phyloP scores from a whole-genome alignment of 2,113 vertebrate genomes.

The Cyphomyrus discorhynchus region DNA sequence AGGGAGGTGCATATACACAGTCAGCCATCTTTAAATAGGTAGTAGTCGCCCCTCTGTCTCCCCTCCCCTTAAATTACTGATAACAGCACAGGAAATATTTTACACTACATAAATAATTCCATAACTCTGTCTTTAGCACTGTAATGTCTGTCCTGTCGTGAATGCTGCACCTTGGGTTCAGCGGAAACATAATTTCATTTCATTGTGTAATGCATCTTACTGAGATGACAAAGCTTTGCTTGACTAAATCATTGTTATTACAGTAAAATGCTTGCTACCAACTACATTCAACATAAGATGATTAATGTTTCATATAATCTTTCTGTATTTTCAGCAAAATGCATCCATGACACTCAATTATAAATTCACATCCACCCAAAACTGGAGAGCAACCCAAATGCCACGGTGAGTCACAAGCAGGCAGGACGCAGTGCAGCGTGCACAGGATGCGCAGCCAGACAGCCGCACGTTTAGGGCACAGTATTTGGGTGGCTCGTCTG shows the following conservation, averaged over 20 bases:
- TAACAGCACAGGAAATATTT: background rate
- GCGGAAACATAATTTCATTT: background rate
- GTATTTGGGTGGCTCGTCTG: background rate
- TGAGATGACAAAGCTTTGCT: background rate
- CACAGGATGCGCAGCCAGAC: background rate
- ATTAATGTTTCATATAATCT: background rate
- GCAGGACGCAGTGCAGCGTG: background rate
- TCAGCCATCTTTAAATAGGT: background rate
- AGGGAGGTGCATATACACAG: background rate
- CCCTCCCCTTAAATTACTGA: background rate
- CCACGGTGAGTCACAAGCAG: background rate
- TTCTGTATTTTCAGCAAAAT: background rate
- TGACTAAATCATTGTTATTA: background rate
- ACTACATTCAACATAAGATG: background rate
- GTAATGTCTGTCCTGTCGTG: background rate
- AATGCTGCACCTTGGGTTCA: background rate
- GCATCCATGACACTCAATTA: background rate
- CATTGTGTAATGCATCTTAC: background rate
- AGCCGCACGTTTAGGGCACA: background rate
- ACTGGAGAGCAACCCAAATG: background rate
- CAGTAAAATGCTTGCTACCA: background rate
- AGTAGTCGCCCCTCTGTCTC: background rate
- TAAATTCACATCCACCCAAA: background rate
- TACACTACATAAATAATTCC: background rate
- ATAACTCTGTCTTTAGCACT: background rate